Percentiles rank a stretch among this genome's conserved stretches.
Conservation (phyloP, 1,140 invertebrate species). For the Drosophila jambulina region DNA sequence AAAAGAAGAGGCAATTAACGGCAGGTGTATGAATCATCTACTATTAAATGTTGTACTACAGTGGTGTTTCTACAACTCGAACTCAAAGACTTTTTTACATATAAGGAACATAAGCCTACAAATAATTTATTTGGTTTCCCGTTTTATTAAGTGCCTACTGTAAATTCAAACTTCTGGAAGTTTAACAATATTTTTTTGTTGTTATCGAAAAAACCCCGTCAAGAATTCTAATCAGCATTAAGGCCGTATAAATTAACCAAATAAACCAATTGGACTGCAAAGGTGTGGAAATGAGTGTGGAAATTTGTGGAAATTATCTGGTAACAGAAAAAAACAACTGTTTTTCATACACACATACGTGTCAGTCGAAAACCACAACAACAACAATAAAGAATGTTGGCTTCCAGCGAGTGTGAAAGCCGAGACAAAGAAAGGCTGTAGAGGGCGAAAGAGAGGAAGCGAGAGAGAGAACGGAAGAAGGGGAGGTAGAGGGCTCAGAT, state of each 20-base stretch:
- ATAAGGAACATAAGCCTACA: neutral
- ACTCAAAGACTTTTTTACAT: neutral
- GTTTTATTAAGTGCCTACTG: too few relatives aligned
- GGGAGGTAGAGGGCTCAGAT: slow-evolving; percentile 31
- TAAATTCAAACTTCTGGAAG: neutral
- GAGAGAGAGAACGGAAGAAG: slow-evolving; percentile 29
- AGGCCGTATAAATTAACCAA: slow-evolving; percentile 17
- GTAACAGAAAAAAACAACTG: slow-evolving; percentile 22
- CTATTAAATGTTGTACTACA: slow-evolving; percentile 40
- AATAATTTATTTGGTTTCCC: neutral
- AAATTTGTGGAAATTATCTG: slow-evolving; percentile 30
- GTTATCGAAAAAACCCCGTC: neutral
- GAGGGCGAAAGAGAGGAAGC: slow-evolving; percentile 52
- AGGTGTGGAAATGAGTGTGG: slow-evolving; percentile 18
- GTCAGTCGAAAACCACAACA: slow-evolving; percentile 59
- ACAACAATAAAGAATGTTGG: slow-evolving; percentile 47
- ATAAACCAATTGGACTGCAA: slow-evolving; percentile 29
- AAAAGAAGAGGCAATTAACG: slow-evolving; percentile 34
- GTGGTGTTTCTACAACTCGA: neutral
- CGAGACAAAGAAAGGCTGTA: slow-evolving; percentile 71
- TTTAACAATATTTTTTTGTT: neutral
- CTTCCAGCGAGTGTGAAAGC: slow-evolving; percentile 59
- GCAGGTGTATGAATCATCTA: slow-evolving; percentile 60
- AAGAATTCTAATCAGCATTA: slow-evolving; percentile 46
- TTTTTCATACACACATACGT: slow-evolving; percentile 57